A percentile compares a stretch with the other conserved stretches of the same genome.
Evolutionary conservation across 2,888 invertebrate species (phyloP).

Genomic region (Andrena fulva): DNA sequence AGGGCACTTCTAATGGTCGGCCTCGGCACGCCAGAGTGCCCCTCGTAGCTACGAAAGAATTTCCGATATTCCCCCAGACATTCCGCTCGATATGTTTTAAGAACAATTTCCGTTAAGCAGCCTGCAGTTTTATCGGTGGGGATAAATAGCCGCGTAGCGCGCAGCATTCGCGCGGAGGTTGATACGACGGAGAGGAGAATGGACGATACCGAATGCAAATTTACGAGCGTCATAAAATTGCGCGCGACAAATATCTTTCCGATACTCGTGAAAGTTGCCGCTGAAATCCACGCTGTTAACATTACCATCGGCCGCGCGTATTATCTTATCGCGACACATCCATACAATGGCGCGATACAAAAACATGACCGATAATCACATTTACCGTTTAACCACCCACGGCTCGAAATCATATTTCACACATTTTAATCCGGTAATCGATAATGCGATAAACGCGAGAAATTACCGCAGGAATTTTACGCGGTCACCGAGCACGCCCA

Average conservation of each 20-base stretch:
- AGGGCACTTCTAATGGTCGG: conserved; percentile 24
- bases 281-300: conserved; percentile 54
- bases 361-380: conserved; percentile 71
- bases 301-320: conserved; percentile 32
- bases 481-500: conserved; percentile 37
- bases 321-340: conserved; percentile 69
- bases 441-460: conserved; percentile 71
- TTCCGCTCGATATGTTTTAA: background rate
- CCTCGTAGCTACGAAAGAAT: background rate
- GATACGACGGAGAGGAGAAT: too few species aligned
- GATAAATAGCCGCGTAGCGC: too few species aligned
- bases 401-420: conserved; percentile 73
- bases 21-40: background rate
- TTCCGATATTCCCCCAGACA: background rate
- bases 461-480: conserved; percentile 72
- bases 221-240: conserved; percentile 7
- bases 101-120: background rate
- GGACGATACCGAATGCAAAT: background rate
- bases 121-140: too few species aligned
- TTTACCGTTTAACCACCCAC: conserved; percentile 63
- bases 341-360: conserved; percentile 66
- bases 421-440: conserved; percentile 72
- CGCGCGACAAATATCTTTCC: background rate
- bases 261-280: conserved; percentile 1
- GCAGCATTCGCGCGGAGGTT: background rate